Conservation (phyloP, 2,888 invertebrate genomes). For the Chrysodeixis includens region DNA sequence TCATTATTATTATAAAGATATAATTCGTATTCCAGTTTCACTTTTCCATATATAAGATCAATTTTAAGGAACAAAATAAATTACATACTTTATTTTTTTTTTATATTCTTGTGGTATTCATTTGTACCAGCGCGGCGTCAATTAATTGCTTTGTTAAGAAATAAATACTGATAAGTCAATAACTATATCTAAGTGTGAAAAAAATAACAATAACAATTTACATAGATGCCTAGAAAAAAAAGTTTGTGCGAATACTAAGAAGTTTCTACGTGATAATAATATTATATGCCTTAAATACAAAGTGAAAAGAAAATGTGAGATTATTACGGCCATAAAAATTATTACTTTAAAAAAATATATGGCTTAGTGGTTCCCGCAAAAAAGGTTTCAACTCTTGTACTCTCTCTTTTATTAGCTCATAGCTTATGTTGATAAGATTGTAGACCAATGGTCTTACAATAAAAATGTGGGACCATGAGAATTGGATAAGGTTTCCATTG, state of each 20-base stretch:
- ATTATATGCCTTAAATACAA: neutral
- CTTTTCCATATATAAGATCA: neutral
- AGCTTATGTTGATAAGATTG: too few species aligned
- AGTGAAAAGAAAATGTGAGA: neutral
- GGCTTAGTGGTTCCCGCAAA: too few species aligned
- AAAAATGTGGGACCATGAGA: too few species aligned
- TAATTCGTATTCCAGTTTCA: neutral
- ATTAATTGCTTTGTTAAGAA: neutral
- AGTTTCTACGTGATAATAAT: neutral
- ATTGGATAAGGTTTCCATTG: too few species aligned
- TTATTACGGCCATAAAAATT: too few species aligned
- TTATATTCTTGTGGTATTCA: neutral
- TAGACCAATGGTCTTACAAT: too few species aligned
- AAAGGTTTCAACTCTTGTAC: too few species aligned
- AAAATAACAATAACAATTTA: neutral
- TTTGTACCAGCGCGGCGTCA: slow-evolving; percentile 1
- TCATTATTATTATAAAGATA: neutral
- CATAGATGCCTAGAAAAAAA: neutral
- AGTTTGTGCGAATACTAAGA: neutral
- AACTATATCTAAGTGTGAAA: too few species aligned
- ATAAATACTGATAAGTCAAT: too few species aligned
- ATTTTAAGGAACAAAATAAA: neutral
- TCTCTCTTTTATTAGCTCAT: too few species aligned
- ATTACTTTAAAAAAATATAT: too few species aligned
- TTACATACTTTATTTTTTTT: neutral